These are phyloP conservation scores for Sminthurides aquaticus DNA, from an alignment of 2,888 invertebrate genomes.

Conservation along the genomic window DNA sequence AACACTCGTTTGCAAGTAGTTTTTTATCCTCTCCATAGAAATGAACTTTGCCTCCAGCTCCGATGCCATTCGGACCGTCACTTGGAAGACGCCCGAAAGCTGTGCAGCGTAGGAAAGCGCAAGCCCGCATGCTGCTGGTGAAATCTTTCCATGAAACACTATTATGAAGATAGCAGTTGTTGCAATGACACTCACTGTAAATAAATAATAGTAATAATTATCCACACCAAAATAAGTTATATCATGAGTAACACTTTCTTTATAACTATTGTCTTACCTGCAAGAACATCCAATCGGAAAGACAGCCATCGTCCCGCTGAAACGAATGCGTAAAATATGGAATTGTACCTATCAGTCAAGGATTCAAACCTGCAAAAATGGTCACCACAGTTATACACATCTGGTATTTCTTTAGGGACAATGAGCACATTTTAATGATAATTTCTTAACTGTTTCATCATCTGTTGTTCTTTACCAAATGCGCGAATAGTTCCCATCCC, in stretches of 20 bases:
- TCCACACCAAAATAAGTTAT: neutral
- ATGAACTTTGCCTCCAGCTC: slow-evolving; percentile 51
- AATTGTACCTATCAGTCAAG: slow-evolving; percentile 30
- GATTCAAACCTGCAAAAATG: slow-evolving; percentile 33
- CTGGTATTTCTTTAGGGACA: too few relatives aligned
- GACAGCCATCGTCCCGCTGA: slow-evolving; percentile 53
- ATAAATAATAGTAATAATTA: neutral
- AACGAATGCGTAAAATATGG: slow-evolving; percentile 49
- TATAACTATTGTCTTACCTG: slow-evolving; percentile 41
- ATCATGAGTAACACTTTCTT: neutral
- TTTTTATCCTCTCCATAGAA: slow-evolving; percentile 50
- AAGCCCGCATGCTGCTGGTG: slow-evolving; percentile 49
- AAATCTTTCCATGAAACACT: slow-evolving; percentile 36
- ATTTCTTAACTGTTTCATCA: slow-evolving; percentile 48
- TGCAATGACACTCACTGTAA: slow-evolving; percentile 33
- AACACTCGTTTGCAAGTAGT: slow-evolving; percentile 40
- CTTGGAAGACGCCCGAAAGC: slow-evolving; percentile 56
- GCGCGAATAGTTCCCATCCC: slow-evolving; percentile 58
- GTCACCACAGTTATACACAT: slow-evolving; percentile 10
- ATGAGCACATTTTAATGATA: too few relatives aligned
- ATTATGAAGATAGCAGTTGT: slow-evolving; percentile 33
- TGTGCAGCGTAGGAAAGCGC: slow-evolving; percentile 56
- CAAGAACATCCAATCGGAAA: slow-evolving; percentile 49
- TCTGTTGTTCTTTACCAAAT: slow-evolving; percentile 53
- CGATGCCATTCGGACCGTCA: slow-evolving; percentile 50